A percentile compares a stretch with the other conserved stretches of the same genome.
Evolutionary conservation across 2,888 invertebrate genomes (phyloP).

Genomic region (Lingula anatina): DNA sequence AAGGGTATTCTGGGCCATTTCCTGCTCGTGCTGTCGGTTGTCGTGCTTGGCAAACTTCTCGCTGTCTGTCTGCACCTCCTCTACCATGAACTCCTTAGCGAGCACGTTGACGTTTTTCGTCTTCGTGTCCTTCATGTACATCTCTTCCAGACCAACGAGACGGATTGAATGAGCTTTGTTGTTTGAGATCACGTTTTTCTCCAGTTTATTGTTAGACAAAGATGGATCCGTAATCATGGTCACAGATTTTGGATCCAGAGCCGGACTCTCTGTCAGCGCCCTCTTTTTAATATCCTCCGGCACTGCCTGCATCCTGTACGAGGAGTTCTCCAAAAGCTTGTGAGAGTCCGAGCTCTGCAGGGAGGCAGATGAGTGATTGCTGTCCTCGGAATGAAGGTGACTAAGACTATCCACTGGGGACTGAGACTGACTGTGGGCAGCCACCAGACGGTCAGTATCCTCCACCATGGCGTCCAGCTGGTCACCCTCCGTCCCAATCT

Average conservation of each 20-base stretch:
- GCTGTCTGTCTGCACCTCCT: constrained; percentile 58
- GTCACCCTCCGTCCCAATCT: too few relatives aligned
- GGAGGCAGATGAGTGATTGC: constrained; percentile 34
- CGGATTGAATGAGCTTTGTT: not conserved
- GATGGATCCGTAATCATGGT: too few relatives aligned
- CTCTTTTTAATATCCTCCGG: too few relatives aligned
- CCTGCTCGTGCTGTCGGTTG: constrained; percentile 17
- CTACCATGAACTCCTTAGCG: constrained; percentile 37
- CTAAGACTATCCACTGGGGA: constrained; percentile 2
- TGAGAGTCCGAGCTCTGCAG: constrained; percentile 32
- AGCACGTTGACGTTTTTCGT: constrained; percentile 60
- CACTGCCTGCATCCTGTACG: too few relatives aligned
- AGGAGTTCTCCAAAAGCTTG: too few relatives aligned
- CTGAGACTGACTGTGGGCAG: not conserved
- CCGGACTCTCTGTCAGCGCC: too few relatives aligned
- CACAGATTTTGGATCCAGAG: too few relatives aligned
- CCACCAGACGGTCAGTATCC: too few relatives aligned
- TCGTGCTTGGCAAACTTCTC: constrained; percentile 59
- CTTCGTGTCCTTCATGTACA: constrained; percentile 59
- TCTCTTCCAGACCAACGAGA: constrained; percentile 52
- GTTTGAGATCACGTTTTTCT: too few relatives aligned
- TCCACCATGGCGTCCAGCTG: too few relatives aligned
- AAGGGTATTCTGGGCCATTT: not conserved
- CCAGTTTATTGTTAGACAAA: too few relatives aligned
- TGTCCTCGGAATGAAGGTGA: constrained; percentile 31